These are phyloP conservation scores for Alcis repandata DNA, from an alignment of 2,888 invertebrate genomes.

Conservation along the genomic window DNA sequence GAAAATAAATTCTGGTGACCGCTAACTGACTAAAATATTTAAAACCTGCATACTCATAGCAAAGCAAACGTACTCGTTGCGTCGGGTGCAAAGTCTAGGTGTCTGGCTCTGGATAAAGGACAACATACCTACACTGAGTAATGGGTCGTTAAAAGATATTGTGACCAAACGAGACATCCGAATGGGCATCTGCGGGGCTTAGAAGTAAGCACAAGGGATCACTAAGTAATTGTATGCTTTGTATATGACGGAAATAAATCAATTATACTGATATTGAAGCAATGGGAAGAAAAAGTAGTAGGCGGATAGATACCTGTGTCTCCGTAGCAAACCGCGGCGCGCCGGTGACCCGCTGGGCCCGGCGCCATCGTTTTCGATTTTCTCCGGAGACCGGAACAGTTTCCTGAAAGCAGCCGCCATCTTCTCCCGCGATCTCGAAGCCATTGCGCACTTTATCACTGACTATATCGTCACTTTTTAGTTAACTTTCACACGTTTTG, in stretches of 20 bases:
- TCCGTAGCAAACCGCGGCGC: conserved; percentile 82
- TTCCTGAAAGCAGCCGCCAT: conserved; percentile 93
- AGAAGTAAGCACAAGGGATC: no score
- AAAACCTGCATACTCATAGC: no score
- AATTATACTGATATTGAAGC: background rate
- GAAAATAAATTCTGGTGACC: no score
- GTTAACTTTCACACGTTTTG: conserved; percentile 59
- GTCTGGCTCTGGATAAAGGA: no score
- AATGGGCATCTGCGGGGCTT: no score
- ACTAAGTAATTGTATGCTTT: no score
- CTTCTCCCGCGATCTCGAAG: conserved; percentile 93
- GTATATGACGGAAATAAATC: background rate
- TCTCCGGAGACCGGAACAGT: conserved; percentile 91
- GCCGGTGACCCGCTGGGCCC: conserved; percentile 88
- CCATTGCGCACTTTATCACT: conserved; percentile 85
- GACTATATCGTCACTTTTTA: conserved; percentile 60
- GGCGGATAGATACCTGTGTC: conserved; percentile 73
- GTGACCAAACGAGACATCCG: no score
- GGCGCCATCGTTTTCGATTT: conserved; percentile 88
- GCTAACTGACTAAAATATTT: no score
- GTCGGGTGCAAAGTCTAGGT: no score
- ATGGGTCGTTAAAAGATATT: no score
- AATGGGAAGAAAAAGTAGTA: conserved; percentile 1
- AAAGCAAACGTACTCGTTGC: no score
- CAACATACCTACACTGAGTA: no score